phyloP scores from a whole-genome alignment of 2,113 vertebrate species.

The Myanophis thanlyinensis region DNA sequence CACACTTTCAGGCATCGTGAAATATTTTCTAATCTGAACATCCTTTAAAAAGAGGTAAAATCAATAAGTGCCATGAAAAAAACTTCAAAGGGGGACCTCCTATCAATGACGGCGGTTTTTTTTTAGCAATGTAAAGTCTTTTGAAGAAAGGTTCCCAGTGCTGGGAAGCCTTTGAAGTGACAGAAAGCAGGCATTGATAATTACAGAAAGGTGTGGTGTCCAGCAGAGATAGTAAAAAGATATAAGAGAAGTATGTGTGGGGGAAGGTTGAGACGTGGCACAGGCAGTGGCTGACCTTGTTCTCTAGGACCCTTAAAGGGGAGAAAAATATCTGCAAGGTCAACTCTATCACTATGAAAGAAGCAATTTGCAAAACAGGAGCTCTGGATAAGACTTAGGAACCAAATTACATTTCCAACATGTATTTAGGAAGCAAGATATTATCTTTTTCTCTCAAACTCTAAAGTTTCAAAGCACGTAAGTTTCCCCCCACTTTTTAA shows the following conservation, averaged over 20 bases:
- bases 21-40: slow-evolving; percentile 80
- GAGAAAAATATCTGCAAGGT: slow-evolving; percentile 59
- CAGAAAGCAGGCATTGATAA: slow-evolving; percentile 86
- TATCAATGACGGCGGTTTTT: slow-evolving; percentile 82
- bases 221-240: slow-evolving; percentile 82
- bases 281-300: slow-evolving; percentile 71
- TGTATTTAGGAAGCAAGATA: slow-evolving; percentile 52
- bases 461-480: slow-evolving; percentile 29
- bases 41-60: slow-evolving; percentile 67
- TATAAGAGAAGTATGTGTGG: slow-evolving; percentile 72
- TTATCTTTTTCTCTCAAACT: slow-evolving; percentile 28
- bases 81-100: slow-evolving; percentile 83
- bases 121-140: slow-evolving; percentile 76
- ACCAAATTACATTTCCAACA: slow-evolving; percentile 67
- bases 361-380: slow-evolving; percentile 67
- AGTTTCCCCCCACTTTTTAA: background rate
- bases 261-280: slow-evolving; percentile 62
- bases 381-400: slow-evolving; percentile 52
- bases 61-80: slow-evolving; percentile 81
- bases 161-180: slow-evolving; percentile 83
- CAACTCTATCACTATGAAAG: slow-evolving; percentile 71
- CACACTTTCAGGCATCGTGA: slow-evolving; percentile 74
- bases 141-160: slow-evolving; percentile 83
- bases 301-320: slow-evolving; percentile 52
- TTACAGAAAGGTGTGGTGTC: slow-evolving; percentile 83